Evolutionary conservation across 2,797 vertebrate species (phyloP).

Genomic region (Gouania willdenowi): DNA sequence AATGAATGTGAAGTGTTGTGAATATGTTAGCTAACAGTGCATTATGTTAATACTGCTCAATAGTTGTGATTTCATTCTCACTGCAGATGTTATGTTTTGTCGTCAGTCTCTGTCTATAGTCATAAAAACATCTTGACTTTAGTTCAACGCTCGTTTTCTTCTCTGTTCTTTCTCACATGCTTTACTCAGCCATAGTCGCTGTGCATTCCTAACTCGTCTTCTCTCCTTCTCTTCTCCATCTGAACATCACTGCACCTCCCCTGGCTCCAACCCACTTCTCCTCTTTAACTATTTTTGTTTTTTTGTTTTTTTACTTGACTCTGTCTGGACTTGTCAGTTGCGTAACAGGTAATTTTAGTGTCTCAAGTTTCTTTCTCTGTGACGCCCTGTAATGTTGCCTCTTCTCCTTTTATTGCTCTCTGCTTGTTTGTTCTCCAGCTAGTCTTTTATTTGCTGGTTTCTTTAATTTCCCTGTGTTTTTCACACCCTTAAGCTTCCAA

Average conservation of each 20-base stretch:
- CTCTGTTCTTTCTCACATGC: conserved; percentile 35
- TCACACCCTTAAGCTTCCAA: neutral
- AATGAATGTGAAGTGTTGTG: too few species aligned
- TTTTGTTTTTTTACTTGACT: conserved; percentile 40
- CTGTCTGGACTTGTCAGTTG: conserved; percentile 82
- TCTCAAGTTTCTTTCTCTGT: conserved; percentile 45
- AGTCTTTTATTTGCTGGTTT: neutral
- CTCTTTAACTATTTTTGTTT: conserved; percentile 30
- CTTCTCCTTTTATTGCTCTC: conserved; percentile 20
- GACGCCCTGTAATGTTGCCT: conserved; percentile 20
- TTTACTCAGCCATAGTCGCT: conserved; percentile 41
- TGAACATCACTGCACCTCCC: conserved; percentile 48
- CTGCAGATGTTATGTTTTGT: too few species aligned
- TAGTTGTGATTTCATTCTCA: too few species aligned
- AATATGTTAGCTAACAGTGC: too few species aligned
- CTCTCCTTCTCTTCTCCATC: conserved; percentile 39
- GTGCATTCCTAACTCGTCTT: conserved; percentile 60
- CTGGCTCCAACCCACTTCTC: conserved; percentile 50
- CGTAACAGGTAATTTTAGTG: conserved; percentile 78
- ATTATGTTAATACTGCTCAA: too few species aligned
- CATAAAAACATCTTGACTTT: too few species aligned
- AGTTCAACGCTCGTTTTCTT: conserved; percentile 26
- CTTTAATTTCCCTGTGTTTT: neutral
- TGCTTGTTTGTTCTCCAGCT: neutral
- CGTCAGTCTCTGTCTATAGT: too few species aligned